Conservation (phyloP, 2,888 invertebrate species). For the Cantharis rustica region DNA sequence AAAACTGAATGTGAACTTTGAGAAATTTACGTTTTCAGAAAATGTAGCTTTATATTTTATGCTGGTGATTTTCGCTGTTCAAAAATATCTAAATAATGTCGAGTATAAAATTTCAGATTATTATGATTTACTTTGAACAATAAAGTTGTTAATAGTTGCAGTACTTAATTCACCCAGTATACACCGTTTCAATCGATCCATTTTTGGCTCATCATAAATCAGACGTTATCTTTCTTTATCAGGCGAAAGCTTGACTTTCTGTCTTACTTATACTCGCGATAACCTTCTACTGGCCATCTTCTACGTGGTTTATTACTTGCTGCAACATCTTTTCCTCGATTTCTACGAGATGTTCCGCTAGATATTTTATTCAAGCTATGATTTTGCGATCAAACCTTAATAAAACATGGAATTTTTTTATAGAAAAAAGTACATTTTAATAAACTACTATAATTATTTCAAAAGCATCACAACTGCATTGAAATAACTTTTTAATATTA, state of each 20-base stretch:
- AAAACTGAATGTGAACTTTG: too few species aligned
- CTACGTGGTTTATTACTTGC: slow-evolving; percentile 18
- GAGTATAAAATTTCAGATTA: background rate
- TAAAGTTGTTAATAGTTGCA: background rate
- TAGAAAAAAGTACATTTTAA: background rate
- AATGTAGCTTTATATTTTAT: too few species aligned
- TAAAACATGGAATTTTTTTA: slow-evolving; percentile 10
- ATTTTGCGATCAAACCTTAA: slow-evolving; percentile 18
- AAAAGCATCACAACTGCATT: background rate
- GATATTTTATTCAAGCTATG: slow-evolving; percentile 18
- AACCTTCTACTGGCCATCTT: slow-evolving; percentile 11
- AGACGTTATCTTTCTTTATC: slow-evolving; percentile 17
- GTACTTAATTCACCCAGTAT: background rate
- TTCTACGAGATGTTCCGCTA: slow-evolving; percentile 19
- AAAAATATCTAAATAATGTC: background rate
- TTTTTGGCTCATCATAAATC: slow-evolving; percentile 20
- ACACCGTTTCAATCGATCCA: slow-evolving; percentile 17
- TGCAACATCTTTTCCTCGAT: slow-evolving; percentile 21
- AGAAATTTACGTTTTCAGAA: too few species aligned
- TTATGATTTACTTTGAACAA: background rate
- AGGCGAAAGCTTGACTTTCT: slow-evolving; percentile 1
- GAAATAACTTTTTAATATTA: background rate
- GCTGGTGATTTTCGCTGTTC: background rate
- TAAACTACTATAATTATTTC: background rate
- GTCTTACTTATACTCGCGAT: slow-evolving; percentile 10